phyloP scores from a whole-genome alignment of 2,113 vertebrate species.

The Amia ocellicauda region DNA sequence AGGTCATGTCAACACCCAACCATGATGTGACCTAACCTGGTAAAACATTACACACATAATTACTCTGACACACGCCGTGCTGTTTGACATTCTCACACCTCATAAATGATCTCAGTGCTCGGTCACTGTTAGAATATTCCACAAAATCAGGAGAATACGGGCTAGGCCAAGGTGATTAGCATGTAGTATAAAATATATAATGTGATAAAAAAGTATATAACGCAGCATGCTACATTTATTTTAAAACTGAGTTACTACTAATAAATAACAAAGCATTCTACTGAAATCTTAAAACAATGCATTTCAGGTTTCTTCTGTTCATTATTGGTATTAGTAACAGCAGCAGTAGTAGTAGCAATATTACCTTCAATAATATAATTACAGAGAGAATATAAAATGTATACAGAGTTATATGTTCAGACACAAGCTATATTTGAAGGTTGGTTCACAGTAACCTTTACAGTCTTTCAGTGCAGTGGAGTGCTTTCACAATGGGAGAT shows the following conservation, averaged over 20 bases:
- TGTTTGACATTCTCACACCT: background rate
- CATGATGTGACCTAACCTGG: background rate
- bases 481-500: background rate
- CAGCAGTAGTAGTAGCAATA: too few relatives aligned
- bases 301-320: too few relatives aligned
- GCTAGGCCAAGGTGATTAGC: background rate
- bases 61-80: background rate
- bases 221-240: background rate
- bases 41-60: background rate
- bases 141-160: background rate
- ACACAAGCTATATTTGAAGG: background rate
- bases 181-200: background rate
- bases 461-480: too few relatives aligned
- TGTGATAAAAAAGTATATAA: background rate
- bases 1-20: background rate
- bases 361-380: too few relatives aligned
- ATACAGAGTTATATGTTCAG: background rate
- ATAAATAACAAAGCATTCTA: background rate
- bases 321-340: background rate
- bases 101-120: background rate
- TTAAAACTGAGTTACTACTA: background rate
- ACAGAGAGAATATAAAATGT: background rate
- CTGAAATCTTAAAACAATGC: too few relatives aligned
- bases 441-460: conserved; percentile 6
- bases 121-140: background rate